Evolutionary conservation across 2,113 vertebrate species (phyloP), one percentile per base, ranked within the genome.

Genomic region (Enhydra lutris): DNA sequence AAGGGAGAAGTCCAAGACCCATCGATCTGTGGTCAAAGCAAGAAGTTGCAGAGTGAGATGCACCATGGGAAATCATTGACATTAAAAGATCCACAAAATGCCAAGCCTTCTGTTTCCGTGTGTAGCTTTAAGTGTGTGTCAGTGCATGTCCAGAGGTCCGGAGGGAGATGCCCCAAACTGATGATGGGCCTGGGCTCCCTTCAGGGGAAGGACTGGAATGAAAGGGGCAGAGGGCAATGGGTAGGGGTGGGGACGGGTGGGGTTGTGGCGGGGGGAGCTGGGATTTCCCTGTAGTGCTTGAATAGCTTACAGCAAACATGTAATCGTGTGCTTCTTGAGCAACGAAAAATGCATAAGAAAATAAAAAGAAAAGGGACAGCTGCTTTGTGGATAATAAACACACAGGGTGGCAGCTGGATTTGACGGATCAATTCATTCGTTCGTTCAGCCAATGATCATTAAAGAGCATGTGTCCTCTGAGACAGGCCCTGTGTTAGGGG

Each of bases 51-150:
- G 42, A 82, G 39, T 63, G 71, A 36, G 57, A 42, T 14, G 10
- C 10, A 3, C 4, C 4, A 0, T 0, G 47, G 26, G 8, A 20
- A 0, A 0, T 23, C 6, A 5, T 31, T 81, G 57, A 8, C 2
- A 63, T 45, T 47, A 8, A 74, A 79, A 69, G 52, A 67, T 1
- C 3, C 42, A 45, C 11, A 4, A 47, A 78, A 36, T 17, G 4
- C 31, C 52, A 24, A 42, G 29, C 6, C n/a, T 73, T 29, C 8
- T 5, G 10, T 23, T 76, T 74, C 84, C 4, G 0, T 18, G 2
- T 0, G 12, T 2, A 29, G 23, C 34, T 34, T 18, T 15, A 36
- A 45, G 9, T 5, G 18, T 6, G 1, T 15, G 45, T 29, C 24
- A 1, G 2, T 1, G 34, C 21, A 7, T 2, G 29, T 3, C 52